phyloP scores from a whole-genome alignment of 2,797 vertebrate species.

The Schizopygopsis pylzovi region DNA sequence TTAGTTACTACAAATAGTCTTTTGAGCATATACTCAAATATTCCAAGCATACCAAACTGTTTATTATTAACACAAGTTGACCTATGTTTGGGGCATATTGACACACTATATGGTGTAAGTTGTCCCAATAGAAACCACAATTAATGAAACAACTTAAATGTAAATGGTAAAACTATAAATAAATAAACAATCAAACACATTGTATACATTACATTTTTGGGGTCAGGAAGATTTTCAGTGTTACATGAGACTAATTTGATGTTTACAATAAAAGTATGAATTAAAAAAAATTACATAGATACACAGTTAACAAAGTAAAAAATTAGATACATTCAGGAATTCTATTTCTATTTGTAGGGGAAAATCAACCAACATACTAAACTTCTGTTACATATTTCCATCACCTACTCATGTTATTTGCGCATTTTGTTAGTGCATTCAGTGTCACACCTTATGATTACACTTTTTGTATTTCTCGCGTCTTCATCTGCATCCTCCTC shows the following conservation, averaged over 20 bases:
- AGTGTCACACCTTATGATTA: constrained; percentile 46
- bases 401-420: background rate
- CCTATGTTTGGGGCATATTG: background rate
- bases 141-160: background rate
- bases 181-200: background rate
- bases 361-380: background rate
- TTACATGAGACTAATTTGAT: background rate
- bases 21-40: background rate
- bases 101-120: background rate
- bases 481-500: constrained; percentile 37
- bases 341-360: background rate
- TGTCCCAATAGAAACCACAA: background rate
- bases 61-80: background rate
- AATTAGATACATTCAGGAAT: background rate
- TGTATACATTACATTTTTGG: no score
- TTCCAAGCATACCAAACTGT: background rate
- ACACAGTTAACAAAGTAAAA: no score
- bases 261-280: background rate
- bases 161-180: background rate
- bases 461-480: background rate
- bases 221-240: no score
- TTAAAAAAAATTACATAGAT: background rate
- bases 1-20: background rate
- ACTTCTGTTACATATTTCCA: background rate
- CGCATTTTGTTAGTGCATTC: constrained; percentile 7